Conservation (phyloP, 2,113 vertebrate genomes). For the Arenaria interpres region DNA sequence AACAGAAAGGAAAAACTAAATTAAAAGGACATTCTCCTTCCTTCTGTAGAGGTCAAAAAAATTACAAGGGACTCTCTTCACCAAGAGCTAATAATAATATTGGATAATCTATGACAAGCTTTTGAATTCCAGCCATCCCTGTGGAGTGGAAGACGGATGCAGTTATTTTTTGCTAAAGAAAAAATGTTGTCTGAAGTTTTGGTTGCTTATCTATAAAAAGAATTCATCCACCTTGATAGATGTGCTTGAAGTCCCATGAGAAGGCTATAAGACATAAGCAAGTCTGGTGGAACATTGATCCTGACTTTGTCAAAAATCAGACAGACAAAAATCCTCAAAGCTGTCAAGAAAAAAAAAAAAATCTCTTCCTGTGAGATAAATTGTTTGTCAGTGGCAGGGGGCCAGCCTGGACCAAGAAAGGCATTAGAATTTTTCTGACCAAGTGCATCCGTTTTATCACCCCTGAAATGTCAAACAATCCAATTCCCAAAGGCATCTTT, state of each 20-base stretch:
- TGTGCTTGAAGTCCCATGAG: not conserved
- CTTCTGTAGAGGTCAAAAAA: not conserved
- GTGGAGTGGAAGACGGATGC: not conserved
- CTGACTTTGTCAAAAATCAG: constrained; percentile 7
- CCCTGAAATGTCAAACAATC: not conserved
- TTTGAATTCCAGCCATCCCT: not conserved
- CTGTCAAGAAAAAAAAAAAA: not conserved
- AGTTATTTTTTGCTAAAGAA: not conserved
- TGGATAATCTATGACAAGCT: not conserved
- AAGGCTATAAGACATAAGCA: not conserved
- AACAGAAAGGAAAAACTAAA: not conserved
- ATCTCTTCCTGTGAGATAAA: not conserved
- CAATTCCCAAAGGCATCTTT: not conserved
- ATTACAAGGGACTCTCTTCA: not conserved
- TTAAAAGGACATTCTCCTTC: not conserved
- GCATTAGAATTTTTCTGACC: not conserved
- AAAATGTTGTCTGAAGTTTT: not conserved
- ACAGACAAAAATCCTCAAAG: not conserved
- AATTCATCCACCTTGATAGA: not conserved
- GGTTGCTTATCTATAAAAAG: not conserved
- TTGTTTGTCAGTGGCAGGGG: not conserved
- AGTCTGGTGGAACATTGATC: not conserved
- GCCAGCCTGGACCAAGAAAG: not conserved
- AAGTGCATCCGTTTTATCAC: not conserved
- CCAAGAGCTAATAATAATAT: not conserved